Evolutionary conservation across 1,140 invertebrate genomes (phyloP), one percentile per base, ranked within the genome.

Genomic region (Calephelis nemesis): DNA sequence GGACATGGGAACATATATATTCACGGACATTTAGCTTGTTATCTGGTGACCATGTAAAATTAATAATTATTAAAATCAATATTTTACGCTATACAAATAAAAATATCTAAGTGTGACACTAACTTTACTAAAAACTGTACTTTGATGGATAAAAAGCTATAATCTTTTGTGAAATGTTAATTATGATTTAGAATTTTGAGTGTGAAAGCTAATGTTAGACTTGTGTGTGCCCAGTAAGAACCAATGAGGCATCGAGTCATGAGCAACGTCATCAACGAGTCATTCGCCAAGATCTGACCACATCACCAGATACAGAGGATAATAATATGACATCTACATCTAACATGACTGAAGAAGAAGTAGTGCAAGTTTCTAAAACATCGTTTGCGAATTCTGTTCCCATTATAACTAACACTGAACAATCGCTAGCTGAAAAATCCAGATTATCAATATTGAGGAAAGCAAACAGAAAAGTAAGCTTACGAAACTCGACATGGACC

Each of bases 401-500:
- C 9, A 42, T 11, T 7, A n/a, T 2, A 63, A 13, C 0, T 47
- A 66, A 66, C 6, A 58, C 42, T 6, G 60, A 73, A 42, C 70
- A 89, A 68, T 90, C 78, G 11, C 63, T 83, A 62, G 85, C 84
- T 13, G 84, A 82, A 73, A 93, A 86, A 63, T 88, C 88, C 1
- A 78, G 78, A 47, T 47, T 86, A 7, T 89, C 86, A 0, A 89
- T 88, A 30, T 39, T 88, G 48, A 88, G 82, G 68, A 88, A 90
- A 65, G 77, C 80, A 0, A 74, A 77, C 9, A 76, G 73, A 40
- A 90, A 88, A 52, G 81, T 88, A 13, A 81, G 65, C 39, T 15
- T 74, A 7, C 67, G 52, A 10, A 69, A 73, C 7, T 68, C 71
- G 3, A 63, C 62, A n/a, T 19, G 64, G 30, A 83, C 79, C 0